phyloP scores from a whole-genome alignment of 2,888 invertebrate genomes.

The Plagodis dolabraria region DNA sequence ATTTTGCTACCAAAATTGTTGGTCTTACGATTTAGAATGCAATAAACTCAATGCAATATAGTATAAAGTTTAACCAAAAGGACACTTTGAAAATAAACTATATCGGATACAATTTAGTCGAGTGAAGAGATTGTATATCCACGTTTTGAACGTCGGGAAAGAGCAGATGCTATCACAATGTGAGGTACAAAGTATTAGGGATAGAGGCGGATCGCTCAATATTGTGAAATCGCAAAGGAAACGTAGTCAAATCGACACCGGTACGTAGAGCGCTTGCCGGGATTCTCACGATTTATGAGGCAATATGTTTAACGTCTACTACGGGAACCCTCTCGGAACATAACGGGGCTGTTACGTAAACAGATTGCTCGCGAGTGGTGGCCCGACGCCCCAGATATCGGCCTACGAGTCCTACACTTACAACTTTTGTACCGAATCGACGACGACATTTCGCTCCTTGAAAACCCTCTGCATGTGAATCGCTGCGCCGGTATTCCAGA shows the following conservation, averaged over 20 bases:
- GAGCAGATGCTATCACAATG: slow-evolving; percentile 27
- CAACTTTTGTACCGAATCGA: slow-evolving; percentile 65
- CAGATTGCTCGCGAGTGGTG: slow-evolving; percentile 81
- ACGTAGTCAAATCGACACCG: slow-evolving; percentile 82
- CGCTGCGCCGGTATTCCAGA: slow-evolving; percentile 42
- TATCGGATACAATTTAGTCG: slow-evolving; percentile 12
- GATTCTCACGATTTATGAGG: slow-evolving; percentile 84
- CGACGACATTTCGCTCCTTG: slow-evolving; percentile 54
- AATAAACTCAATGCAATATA: background rate
- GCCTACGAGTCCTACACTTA: slow-evolving; percentile 70
- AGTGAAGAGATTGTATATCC: slow-evolving; percentile 11
- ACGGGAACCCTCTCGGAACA: slow-evolving; percentile 80
- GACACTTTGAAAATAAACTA: slow-evolving; percentile 11
- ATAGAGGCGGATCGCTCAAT: slow-evolving; percentile 64
- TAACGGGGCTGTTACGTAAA: slow-evolving; percentile 84
- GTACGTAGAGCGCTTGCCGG: slow-evolving; percentile 74
- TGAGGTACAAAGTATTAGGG: slow-evolving; percentile 33
- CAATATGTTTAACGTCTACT: slow-evolving; percentile 85
- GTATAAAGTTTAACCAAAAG: slow-evolving; percentile 9
- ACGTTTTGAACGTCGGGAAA: slow-evolving; percentile 13
- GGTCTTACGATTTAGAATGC: too few species aligned
- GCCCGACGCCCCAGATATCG: slow-evolving; percentile 68
- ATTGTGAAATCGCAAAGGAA: slow-evolving; percentile 77
- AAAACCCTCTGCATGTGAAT: slow-evolving; percentile 55
- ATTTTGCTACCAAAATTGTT: too few species aligned